Conservation (phyloP, 2,797 vertebrate genomes). For the Danio jaintianensis region DNA sequence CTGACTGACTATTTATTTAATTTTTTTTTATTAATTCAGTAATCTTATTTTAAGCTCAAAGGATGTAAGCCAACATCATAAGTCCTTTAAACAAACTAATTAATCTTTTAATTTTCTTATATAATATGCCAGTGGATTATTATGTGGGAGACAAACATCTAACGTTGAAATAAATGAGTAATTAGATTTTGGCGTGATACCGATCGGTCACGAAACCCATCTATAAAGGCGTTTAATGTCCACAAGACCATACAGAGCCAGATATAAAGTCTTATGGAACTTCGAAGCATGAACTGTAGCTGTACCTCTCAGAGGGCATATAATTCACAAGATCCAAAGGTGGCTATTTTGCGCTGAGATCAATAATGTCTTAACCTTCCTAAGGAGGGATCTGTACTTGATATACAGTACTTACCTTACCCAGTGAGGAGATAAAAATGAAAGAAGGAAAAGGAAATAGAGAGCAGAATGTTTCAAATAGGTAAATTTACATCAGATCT, state of each 20-base stretch:
- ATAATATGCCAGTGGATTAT: constrained; percentile 3
- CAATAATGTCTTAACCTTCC: constrained; percentile 18
- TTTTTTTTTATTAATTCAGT: neutral
- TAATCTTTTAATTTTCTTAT: constrained; percentile 25
- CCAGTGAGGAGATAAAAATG: neutral
- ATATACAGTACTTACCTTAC: neutral
- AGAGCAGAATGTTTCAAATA: neutral
- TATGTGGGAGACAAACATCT: neutral
- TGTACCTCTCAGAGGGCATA: neutral
- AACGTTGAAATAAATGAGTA: constrained; percentile 6
- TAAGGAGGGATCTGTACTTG: neutral
- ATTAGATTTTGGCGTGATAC: neutral
- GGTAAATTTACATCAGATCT: neutral
- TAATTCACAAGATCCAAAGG: constrained; percentile 17
- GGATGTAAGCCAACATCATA: neutral
- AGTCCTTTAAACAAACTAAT: constrained; percentile 12
- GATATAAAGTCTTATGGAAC: neutral
- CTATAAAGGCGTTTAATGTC: neutral
- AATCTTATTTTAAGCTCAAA: neutral
- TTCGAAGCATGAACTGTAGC: neutral
- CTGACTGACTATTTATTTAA: no score
- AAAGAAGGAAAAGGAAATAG: neutral
- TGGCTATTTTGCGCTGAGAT: neutral
- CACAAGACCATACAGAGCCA: neutral
- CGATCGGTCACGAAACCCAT: neutral